A percentile compares a stretch with the other conserved stretches of the same genome.
Conservation (phyloP, 2,888 invertebrate species). For the Rhodophaea formosa region DNA sequence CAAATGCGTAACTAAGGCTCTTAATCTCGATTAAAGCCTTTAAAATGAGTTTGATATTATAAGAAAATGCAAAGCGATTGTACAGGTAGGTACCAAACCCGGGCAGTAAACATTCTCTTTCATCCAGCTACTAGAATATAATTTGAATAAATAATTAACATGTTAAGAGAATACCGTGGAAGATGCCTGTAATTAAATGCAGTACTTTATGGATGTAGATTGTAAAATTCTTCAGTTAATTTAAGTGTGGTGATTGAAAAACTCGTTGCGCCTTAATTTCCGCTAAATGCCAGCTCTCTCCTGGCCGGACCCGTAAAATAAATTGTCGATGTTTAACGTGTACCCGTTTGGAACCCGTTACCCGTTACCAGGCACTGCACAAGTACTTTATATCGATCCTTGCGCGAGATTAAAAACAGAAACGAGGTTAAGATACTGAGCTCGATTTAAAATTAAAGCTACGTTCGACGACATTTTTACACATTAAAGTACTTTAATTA, state of each 20-base stretch:
- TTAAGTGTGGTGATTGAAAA: conserved; percentile 32
- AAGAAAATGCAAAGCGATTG: neutral
- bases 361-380: conserved; percentile 13
- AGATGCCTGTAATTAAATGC: conserved; percentile 8
- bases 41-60: neutral
- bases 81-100: neutral
- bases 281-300: conserved; percentile 22
- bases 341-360: conserved; percentile 17
- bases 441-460: conserved; percentile 18
- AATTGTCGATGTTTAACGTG: conserved; percentile 19
- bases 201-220: conserved; percentile 17
- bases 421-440: conserved; percentile 34
- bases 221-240: conserved; percentile 22
- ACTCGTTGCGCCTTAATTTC: conserved; percentile 34
- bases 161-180: conserved; percentile 6
- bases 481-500: conserved; percentile 7
- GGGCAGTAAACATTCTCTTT: neutral
- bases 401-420: conserved; percentile 17
- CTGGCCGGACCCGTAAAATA: conserved; percentile 16
- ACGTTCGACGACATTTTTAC: conserved; percentile 13
- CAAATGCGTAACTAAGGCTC: neutral
- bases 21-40: neutral
- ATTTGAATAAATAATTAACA: conserved; percentile 16
- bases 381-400: conserved; percentile 18
- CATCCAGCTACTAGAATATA: conserved; percentile 11